These are phyloP conservation scores for Dasypus novemcinctus DNA, from an alignment of 2,113 vertebrate genomes.

Conservation along the genomic window DNA sequence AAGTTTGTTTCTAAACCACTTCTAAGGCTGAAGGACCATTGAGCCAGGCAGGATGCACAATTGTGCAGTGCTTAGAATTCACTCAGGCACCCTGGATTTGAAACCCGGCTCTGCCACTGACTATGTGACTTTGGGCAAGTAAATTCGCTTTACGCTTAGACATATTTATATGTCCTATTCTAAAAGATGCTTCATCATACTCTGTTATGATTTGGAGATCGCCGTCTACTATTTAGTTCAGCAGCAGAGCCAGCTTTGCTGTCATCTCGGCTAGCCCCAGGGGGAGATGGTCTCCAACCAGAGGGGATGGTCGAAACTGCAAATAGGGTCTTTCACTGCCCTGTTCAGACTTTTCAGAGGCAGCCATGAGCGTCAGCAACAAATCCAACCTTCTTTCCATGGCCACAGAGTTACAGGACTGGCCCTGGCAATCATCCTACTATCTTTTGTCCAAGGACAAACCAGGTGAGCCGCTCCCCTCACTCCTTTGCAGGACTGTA, in stretches of 20 bases:
- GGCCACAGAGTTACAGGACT: fast-evolving
- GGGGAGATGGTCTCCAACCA: background rate
- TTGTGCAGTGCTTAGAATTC: background rate
- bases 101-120: background rate
- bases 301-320: background rate
- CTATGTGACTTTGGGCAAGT: background rate
- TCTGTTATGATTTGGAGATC: background rate
- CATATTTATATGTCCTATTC: background rate
- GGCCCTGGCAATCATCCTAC: background rate
- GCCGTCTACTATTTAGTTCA: too few relatives aligned
- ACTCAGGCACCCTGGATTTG: background rate
- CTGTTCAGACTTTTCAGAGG: background rate
- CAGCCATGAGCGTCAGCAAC: background rate
- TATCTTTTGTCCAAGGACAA: background rate
- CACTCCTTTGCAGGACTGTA: fast-evolving
- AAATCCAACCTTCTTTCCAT: background rate
- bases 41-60: fast-evolving
- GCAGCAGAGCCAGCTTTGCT: background rate
- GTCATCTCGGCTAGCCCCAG: background rate
- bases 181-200: background rate
- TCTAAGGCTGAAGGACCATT: too few relatives aligned
- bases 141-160: background rate
- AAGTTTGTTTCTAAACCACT: too few relatives aligned
- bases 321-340: background rate
- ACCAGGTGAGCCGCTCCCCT: background rate